Evolutionary conservation across 1,140 invertebrate genomes (phyloP).

Genomic region (Drosophila guanche): DNA sequence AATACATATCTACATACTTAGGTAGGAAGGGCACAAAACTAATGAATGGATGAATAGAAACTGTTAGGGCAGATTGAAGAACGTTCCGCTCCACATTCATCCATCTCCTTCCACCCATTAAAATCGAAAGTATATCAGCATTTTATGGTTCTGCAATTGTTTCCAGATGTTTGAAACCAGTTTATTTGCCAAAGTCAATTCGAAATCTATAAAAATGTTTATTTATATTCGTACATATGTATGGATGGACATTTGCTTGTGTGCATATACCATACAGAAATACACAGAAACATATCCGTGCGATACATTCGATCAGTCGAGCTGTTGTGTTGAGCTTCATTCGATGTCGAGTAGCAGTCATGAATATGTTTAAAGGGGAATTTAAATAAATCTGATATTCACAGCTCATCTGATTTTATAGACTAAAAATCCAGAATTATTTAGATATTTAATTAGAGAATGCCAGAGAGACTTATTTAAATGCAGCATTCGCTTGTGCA

Average conservation of each 20-base stretch:
- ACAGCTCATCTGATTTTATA: conserved; percentile 34
- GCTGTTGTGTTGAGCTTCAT: conserved; percentile 19
- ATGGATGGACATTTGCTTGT: neutral
- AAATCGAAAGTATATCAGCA: conserved; percentile 48
- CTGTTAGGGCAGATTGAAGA: conserved; percentile 11
- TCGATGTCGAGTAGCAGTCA: conserved; percentile 4
- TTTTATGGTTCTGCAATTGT: conserved; percentile 59
- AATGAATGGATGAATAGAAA: conserved; percentile 8
- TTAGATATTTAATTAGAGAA: no score
- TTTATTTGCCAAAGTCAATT: conserved; percentile 66
- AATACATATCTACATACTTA: conserved; percentile 3
- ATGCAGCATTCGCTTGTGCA: neutral
- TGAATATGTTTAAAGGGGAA: conserved; percentile 34
- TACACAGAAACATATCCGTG: conserved; percentile 51
- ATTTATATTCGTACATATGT: conserved; percentile 24
- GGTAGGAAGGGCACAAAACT: no score
- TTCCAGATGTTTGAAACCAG: conserved; percentile 61
- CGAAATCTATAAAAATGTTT: conserved; percentile 64
- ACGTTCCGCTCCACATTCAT: neutral
- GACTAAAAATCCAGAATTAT: conserved; percentile 4
- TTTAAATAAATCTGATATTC: conserved; percentile 61
- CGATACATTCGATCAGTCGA: conserved; percentile 53
- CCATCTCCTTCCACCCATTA: conserved; percentile 1
- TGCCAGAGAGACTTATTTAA: conserved; percentile 3
- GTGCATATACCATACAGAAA: no score